These are phyloP conservation scores for Stomorhina lunata DNA, from an alignment of 2,888 invertebrate genomes.

Conservation along the genomic window DNA sequence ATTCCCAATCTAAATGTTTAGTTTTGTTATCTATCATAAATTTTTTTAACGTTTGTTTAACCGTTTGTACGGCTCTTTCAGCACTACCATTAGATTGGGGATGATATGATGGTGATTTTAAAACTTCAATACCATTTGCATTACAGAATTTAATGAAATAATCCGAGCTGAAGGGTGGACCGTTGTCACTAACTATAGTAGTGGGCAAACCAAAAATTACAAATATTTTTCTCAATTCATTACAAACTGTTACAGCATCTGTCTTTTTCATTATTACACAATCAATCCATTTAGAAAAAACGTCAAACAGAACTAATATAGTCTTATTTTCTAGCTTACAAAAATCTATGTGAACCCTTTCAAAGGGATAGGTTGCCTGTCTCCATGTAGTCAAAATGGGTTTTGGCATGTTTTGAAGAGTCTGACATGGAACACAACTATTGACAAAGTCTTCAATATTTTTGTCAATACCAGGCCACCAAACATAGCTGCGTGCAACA, in stretches of 20 bases:
- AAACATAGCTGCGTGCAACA: constrained; percentile 70
- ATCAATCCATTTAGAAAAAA: constrained; percentile 40
- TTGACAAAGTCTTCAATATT: constrained; percentile 69
- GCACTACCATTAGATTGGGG: constrained; percentile 34
- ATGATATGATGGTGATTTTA: constrained; percentile 25
- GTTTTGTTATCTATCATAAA: constrained; percentile 10
- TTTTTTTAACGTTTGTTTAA: constrained; percentile 20
- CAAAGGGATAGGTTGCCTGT: constrained; percentile 41
- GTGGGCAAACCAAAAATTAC: constrained; percentile 21
- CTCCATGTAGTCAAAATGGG: constrained; percentile 36
- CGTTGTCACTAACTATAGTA: constrained; percentile 39
- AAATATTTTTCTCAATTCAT: constrained; percentile 18
- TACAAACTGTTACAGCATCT: background rate
- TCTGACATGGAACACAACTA: constrained; percentile 60
- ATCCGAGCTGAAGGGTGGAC: constrained; percentile 34
- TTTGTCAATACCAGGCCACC: constrained; percentile 70
- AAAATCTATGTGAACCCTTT: constrained; percentile 53
- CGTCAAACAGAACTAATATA: constrained; percentile 6
- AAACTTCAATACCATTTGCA: background rate
- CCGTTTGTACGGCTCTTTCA: constrained; percentile 41
- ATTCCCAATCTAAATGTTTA: constrained; percentile 16
- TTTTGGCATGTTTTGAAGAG: constrained; percentile 3
- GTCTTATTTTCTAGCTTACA: constrained; percentile 16
- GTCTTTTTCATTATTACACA: background rate
- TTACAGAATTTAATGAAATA: constrained; percentile 24